Base-by-base conservation (phyloP, 1,140 invertebrate species). In the Hyles vespertilio region DNA sequence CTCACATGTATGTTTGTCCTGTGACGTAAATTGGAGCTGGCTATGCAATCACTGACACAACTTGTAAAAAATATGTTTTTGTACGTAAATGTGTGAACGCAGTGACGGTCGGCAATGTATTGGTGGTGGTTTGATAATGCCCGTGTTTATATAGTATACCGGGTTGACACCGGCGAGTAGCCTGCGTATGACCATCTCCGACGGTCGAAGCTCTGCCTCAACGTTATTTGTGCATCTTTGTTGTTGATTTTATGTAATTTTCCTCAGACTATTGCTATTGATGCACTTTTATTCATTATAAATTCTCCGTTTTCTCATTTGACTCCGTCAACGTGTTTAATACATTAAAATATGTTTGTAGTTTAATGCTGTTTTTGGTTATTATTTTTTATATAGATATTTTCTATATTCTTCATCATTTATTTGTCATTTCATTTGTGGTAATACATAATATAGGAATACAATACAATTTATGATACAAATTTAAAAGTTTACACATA, bases 31-130 rank as follows among this genome's bases (percentile, higher is more conserved):
- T 67, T 72, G 65, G 70, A 65, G 55, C 65, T 61, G 64, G 64
- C 62, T 66, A 67, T 69, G 61, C 56, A 72, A 74, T 61, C 84
- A 87, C 82, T 77, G 72, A 74, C 81, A 85, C 81, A 79, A 71
- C 63, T 70, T 73, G 61, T 63, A 66, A 81, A 76, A 81, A 75
- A 76, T 52, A 58, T 64, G 51, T 71, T 70, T 68, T 64, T 56
- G 46, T 48, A 11, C 5, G 46, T 54, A 67, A 59, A 76, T 74
- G 76, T 83, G 77, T 70, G 77, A 67, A 63, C 84, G 77, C 71
- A 71, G 69, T 74, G 77, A 81, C 79, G 66, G 82, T 68, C 76
- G 72, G 75, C 77, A 79, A 80, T 79, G 77, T 84, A 87, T 85
- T 87, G 82, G 74, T 77, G 71, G 63, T 70, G 60, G 67, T 69